A percentile compares a stretch with the other conserved stretches of the same genome.
Conservation (phyloP, 2,888 invertebrate genomes). For the Oconnorella tubifera region DNA sequence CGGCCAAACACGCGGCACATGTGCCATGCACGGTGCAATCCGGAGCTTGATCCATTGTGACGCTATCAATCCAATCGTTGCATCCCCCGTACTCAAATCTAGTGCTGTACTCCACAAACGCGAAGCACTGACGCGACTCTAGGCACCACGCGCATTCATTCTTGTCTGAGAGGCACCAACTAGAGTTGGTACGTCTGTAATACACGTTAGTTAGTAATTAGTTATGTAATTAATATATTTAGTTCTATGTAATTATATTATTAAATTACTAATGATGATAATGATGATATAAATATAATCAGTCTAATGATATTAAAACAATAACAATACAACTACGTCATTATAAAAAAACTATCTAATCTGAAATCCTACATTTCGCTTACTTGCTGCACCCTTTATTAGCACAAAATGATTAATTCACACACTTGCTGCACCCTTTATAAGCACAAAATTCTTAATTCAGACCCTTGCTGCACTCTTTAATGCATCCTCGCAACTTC, state of each 20-base stretch:
- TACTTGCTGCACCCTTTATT: too few species aligned
- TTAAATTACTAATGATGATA: too few species aligned
- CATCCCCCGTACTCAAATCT: slow-evolving; percentile 84
- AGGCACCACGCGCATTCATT: slow-evolving; percentile 94
- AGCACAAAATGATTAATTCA: too few species aligned
- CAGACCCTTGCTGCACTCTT: too few species aligned
- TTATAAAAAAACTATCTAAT: too few species aligned
- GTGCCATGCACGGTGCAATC: slow-evolving; percentile 46
- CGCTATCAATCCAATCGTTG: slow-evolving; percentile 80
- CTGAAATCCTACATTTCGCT: too few species aligned
- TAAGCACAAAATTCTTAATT: too few species aligned
- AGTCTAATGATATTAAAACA: not conserved
- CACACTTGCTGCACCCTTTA: too few species aligned
- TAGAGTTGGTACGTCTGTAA: slow-evolving; percentile 41
- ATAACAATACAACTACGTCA: too few species aligned
- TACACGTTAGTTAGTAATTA: not conserved
- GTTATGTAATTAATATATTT: not conserved
- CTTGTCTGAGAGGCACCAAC: slow-evolving; percentile 73
- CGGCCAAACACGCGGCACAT: slow-evolving; percentile 66
- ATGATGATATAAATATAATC: not conserved
- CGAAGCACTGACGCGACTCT: slow-evolving; percentile 82
- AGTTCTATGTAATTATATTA: too few species aligned
- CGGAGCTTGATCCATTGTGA: slow-evolving; percentile 40
- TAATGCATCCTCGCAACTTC: too few species aligned
- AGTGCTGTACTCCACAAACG: slow-evolving; percentile 61